Evolutionary conservation across 2,113 vertebrate genomes (phyloP).

Genomic region (Mesocricetus auratus): DNA sequence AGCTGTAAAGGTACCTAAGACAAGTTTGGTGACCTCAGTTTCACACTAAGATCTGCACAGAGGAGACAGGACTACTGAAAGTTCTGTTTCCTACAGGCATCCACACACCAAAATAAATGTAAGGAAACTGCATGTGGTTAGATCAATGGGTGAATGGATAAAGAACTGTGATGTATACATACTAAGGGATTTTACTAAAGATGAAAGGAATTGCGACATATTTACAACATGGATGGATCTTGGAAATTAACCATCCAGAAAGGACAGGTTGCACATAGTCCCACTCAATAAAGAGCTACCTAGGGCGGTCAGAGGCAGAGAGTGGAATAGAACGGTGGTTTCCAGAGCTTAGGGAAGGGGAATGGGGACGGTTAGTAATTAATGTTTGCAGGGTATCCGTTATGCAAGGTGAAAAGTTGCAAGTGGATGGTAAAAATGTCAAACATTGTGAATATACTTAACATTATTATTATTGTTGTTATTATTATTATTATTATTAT

Average conservation of each 20-base stretch:
- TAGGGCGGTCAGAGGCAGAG: not conserved
- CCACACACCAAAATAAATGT: not conserved
- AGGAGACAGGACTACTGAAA: not conserved
- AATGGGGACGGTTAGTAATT: not conserved
- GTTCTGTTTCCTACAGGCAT: not conserved
- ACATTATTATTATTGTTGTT: too few species aligned
- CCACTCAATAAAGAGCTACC: not conserved
- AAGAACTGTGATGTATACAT: not conserved
- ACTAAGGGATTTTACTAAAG: not conserved
- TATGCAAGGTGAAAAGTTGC: not conserved
- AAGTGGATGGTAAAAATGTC: not conserved
- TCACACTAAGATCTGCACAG: not conserved
- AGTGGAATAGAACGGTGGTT: not conserved
- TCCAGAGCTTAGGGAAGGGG: not conserved
- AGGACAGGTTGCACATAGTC: not conserved
- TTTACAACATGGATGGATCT: not conserved
- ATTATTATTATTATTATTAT: too few species aligned
- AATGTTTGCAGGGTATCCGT: not conserved
- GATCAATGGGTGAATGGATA: not conserved
- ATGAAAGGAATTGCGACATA: not conserved
- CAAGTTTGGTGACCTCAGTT: not conserved
- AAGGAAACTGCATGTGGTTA: not conserved
- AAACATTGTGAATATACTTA: not conserved
- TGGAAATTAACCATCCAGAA: not conserved
- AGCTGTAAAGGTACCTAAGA: not conserved